Conservation (phyloP, 2,888 invertebrate species). For the Tribolium freemani region DNA sequence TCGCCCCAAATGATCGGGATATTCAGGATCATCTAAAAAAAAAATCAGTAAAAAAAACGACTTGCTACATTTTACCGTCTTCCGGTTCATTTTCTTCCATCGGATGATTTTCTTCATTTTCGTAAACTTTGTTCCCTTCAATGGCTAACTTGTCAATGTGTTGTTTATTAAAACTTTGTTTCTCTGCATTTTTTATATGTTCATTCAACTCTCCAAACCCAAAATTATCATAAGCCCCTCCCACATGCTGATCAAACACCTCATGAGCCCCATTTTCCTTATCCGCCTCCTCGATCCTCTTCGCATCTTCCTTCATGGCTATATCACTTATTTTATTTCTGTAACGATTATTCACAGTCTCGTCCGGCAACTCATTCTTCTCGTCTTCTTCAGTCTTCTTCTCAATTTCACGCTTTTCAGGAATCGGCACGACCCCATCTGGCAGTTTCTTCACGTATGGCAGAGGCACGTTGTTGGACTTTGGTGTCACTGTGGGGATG, state of each 20-base stretch:
- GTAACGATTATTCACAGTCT: slow-evolving; percentile 64
- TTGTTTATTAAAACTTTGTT: slow-evolving; percentile 24
- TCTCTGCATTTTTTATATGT: slow-evolving; percentile 45
- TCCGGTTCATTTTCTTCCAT: slow-evolving; percentile 54
- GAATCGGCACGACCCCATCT: slow-evolving; percentile 57
- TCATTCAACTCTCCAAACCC: slow-evolving; percentile 52
- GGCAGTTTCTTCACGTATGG: slow-evolving; percentile 51
- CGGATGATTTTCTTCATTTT: slow-evolving; percentile 47
- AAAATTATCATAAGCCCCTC: slow-evolving; percentile 48
- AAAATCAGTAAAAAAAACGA: background rate
- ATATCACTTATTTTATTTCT: slow-evolving; percentile 69
- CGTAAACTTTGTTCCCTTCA: slow-evolving; percentile 49
- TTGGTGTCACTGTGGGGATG: slow-evolving; percentile 60
- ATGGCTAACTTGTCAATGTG: slow-evolving; percentile 37
- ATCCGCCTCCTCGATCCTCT: slow-evolving; percentile 54
- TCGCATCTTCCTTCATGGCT: slow-evolving; percentile 57
- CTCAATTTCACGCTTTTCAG: slow-evolving; percentile 45
- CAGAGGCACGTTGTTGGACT: slow-evolving; percentile 37
- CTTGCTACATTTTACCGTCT: slow-evolving; percentile 44
- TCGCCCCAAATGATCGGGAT: slow-evolving; percentile 65
- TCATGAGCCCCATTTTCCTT: slow-evolving; percentile 64
- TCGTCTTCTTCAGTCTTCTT: slow-evolving; percentile 45
- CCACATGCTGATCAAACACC: slow-evolving; percentile 58
- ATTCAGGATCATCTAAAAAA: slow-evolving; percentile 69
- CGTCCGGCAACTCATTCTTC: slow-evolving; percentile 52